Percentiles rank a stretch among this genome's conserved stretches.
Conservation (phyloP, 2,797 vertebrate species). For the Tokudaia muenninki region DNA sequence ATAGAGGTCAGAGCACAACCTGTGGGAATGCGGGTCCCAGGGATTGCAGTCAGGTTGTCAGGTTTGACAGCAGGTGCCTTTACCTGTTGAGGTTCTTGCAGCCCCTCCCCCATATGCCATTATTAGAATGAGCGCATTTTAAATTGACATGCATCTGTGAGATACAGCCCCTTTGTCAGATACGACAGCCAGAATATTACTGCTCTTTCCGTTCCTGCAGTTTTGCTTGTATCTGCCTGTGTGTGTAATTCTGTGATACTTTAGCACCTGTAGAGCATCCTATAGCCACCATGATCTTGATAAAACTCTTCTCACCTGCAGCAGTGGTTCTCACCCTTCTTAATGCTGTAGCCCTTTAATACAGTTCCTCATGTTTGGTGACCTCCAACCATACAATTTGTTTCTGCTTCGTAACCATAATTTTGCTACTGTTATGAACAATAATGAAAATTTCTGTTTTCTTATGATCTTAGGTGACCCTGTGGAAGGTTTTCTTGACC, state of each 20-base stretch:
- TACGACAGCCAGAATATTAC: neutral
- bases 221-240: neutral
- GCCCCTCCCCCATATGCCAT: rapidly evolving
- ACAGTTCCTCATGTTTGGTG: neutral
- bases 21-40: neutral
- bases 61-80: neutral
- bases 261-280: too few relatives aligned
- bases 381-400: neutral
- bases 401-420: neutral
- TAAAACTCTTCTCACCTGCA: neutral
- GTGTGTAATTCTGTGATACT: neutral
- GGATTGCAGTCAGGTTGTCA: neutral
- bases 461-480: neutral
- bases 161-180: neutral
- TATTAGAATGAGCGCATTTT: neutral
- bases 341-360: neutral
- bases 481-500: neutral
- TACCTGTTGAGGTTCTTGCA: neutral
- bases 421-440: neutral
- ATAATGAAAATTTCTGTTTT: neutral
- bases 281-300: neutral
- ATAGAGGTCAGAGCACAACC: neutral
- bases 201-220: neutral
- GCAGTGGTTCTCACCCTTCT: neutral
- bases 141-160: neutral